Percentiles rank a stretch among this genome's conserved stretches.
phyloP scores from a whole-genome alignment of 1,140 invertebrate genomes.

The Drosophila watanabei region DNA sequence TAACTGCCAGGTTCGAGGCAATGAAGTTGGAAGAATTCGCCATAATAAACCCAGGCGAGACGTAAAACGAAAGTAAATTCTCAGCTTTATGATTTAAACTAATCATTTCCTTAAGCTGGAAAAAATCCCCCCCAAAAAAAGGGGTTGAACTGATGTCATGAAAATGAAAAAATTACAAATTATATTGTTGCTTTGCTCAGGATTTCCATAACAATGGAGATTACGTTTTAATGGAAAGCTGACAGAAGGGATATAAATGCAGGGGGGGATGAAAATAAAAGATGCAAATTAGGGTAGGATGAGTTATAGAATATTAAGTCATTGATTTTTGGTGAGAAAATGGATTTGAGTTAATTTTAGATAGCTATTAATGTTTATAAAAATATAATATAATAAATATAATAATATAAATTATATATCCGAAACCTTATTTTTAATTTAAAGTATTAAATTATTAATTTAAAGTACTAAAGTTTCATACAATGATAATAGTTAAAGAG shows the following conservation, averaged over 20 bases:
- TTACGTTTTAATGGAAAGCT: conserved; percentile 30
- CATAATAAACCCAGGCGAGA: conserved; percentile 34
- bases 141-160: conserved; percentile 10
- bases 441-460: too few species aligned
- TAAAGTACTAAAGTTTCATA: too few species aligned
- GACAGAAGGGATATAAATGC: not conserved
- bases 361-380: not conserved
- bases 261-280: not conserved
- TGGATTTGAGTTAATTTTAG: not conserved
- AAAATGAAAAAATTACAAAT: conserved; percentile 39
- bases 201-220: conserved; percentile 34
- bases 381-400: not conserved
- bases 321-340: not conserved
- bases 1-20: conserved; percentile 15
- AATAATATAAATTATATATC: too few species aligned
- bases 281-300: conserved; percentile 1
- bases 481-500: not conserved
- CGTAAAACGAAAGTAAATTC: conserved; percentile 46
- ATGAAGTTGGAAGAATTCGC: conserved; percentile 14
- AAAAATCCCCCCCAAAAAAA: conserved; percentile 10
- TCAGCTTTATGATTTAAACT: conserved; percentile 60
- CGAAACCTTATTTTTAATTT: too few species aligned
- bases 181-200: conserved; percentile 19
- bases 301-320: not conserved
- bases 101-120: conserved; percentile 37